Base-by-base conservation (phyloP, 2,113 vertebrate genomes). In the Hystrix brachyura region DNA sequence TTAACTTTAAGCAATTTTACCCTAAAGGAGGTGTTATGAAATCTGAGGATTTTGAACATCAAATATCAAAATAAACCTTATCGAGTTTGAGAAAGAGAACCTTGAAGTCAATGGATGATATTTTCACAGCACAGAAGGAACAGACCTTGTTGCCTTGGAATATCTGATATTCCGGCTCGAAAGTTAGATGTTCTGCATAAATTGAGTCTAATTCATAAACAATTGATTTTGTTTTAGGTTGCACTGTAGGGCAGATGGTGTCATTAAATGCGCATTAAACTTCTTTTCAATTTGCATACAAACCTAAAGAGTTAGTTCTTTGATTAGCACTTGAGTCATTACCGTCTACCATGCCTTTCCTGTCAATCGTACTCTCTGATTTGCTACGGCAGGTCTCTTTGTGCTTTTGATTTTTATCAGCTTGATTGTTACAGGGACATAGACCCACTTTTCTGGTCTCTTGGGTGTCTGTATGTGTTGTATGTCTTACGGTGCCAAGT, bases 211-310 rank as follows among this genome's bases (percentile, higher is more conserved):
- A 97, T 90, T 96, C 96, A 98, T 85, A 27, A 98, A 74, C 27
- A 97, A 96, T 5, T 72, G 0, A 87, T 94, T 96, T 96, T 90
- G 53, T 78, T 97, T 97, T 94, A 95, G 71, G 72, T 93, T 92
- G 87, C 25, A 87, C 25, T 96, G 90, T 55, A 90, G 87, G 97
- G 98, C 96, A 98, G 97, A 98, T 95, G 96, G 67, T 85, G 19
- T 4, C 97, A 94, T 79, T 96, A 97, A 98, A 97, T 19, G 43
- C 84, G 97, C 94, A 98, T 96, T 83, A 97, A 96, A 95, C 18
- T 71, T 95, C 27, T 48, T 94, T 98, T 97, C 95, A 48, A 87
- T 76, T 97, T 74, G 87, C 59, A 86, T 38, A 38, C 1, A 96
- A 93, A 97, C 18, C 1, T 87, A 93, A 94, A 95, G 69, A 90